These are phyloP conservation scores for Brassicogethes aeneus DNA, from an alignment of 2,888 invertebrate genomes.

Conservation along the genomic window DNA sequence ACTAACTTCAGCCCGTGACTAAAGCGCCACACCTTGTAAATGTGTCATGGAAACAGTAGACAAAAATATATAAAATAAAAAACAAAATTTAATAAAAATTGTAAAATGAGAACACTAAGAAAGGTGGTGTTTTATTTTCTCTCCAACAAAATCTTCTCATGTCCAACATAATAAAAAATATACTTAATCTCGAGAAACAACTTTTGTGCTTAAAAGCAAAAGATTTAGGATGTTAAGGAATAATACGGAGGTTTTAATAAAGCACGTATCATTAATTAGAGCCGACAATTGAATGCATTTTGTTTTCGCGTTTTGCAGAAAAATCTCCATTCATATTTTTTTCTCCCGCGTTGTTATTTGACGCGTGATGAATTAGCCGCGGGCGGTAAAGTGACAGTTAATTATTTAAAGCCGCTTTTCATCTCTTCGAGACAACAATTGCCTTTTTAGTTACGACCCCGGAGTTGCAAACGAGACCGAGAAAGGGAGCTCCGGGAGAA, in stretches of 20 bases:
- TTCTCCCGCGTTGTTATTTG: neutral
- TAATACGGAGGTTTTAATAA: neutral
- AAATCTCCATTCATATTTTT: neutral
- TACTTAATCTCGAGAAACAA: too few relatives aligned
- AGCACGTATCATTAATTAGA: neutral
- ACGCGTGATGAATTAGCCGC: constrained; percentile 8
- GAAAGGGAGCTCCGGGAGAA: neutral
- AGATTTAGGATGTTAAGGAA: too few relatives aligned
- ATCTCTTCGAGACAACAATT: neutral
- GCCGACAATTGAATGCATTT: neutral
- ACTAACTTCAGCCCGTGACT: too few relatives aligned
- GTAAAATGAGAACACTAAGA: too few relatives aligned
- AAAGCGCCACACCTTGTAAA: too few relatives aligned
- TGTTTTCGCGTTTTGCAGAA: neutral
- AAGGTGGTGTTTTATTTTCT: too few relatives aligned
- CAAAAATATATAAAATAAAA: too few relatives aligned
- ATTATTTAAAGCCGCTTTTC: constrained; percentile 7
- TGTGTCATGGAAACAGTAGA: too few relatives aligned
- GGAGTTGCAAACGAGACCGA: neutral
- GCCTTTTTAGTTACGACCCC: neutral
- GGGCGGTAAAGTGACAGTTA: constrained; percentile 9
- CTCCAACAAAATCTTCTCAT: too few relatives aligned
- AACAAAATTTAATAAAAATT: too few relatives aligned
- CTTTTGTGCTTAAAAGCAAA: too few relatives aligned
- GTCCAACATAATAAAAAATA: too few relatives aligned